Evolutionary conservation across 1,140 invertebrate species (phyloP).

Genomic region (Conus betulinus): DNA sequence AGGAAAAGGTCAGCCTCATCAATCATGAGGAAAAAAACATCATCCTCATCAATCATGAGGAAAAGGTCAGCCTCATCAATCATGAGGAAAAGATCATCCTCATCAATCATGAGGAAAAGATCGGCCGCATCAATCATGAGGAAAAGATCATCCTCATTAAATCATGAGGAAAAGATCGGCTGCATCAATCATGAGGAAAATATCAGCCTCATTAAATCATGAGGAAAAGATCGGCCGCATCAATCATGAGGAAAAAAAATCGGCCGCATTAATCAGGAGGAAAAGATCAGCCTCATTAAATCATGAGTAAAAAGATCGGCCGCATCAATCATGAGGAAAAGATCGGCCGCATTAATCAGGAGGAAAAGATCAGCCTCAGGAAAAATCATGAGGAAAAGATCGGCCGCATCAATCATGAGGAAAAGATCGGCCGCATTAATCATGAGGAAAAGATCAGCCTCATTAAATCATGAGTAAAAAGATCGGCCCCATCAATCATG

Average conservation of each 20-base stretch:
- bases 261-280: too few relatives aligned
- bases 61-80: background rate
- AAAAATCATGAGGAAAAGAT: background rate
- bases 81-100: background rate
- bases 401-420: background rate
- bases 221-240: too few relatives aligned
- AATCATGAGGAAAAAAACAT: background rate
- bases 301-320: slow-evolving; percentile 34
- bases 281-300: too few relatives aligned
- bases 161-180: too few relatives aligned
- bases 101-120: too few relatives aligned
- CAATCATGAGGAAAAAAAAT: too few relatives aligned
- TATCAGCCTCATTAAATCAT: too few relatives aligned
- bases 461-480: slow-evolving; percentile 22
- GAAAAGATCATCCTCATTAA: too few relatives aligned
- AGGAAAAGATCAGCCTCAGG: background rate
- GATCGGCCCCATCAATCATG: background rate
- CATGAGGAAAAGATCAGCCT: background rate
- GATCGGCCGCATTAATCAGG: too few relatives aligned
- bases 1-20: background rate
- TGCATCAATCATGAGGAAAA: too few relatives aligned
- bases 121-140: too few relatives aligned
- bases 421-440: background rate
- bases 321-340: slow-evolving; percentile 32
- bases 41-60: slow-evolving; percentile 21